Percentiles rank a stretch among this genome's conserved stretches.
Conservation (phyloP, 2,113 vertebrate genomes). For the Tilapia sparmanii region DNA sequence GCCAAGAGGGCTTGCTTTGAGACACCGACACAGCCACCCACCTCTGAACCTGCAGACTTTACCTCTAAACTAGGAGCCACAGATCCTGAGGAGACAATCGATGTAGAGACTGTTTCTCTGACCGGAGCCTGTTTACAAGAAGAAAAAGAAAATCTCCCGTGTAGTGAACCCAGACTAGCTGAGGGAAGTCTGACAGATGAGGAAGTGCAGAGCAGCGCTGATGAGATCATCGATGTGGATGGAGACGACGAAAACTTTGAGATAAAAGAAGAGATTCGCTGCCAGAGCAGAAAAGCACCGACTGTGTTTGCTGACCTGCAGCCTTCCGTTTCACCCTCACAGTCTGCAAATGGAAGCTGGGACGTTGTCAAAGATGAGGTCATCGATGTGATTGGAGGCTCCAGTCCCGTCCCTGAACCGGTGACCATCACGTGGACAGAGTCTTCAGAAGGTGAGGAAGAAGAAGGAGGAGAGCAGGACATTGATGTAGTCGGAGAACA, state of each 20-base stretch:
- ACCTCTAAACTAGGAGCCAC: neutral
- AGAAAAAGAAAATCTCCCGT: neutral
- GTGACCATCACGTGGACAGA: slow-evolving; percentile 9
- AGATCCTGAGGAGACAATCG: neutral
- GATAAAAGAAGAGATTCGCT: neutral
- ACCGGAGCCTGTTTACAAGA: neutral
- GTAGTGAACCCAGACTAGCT: neutral
- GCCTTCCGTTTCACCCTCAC: neutral
- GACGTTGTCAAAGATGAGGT: slow-evolving; percentile 26
- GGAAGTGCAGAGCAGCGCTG: neutral
- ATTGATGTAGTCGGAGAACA: slow-evolving; percentile 42
- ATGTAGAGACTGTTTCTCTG: neutral
- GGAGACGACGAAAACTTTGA: neutral
- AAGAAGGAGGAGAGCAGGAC: neutral
- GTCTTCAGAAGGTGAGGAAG: slow-evolving; percentile 10
- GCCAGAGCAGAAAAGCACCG: neutral
- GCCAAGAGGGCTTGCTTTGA: slow-evolving; percentile 19
- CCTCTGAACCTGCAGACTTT: neutral
- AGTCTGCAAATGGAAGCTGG: neutral
- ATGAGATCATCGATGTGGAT: slow-evolving; percentile 1
- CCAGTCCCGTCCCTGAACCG: slow-evolving; percentile 2
- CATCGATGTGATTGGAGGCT: slow-evolving; percentile 52
- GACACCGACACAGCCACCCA: neutral
- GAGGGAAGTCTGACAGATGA: neutral
- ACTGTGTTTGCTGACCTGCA: fast-evolving